Evolutionary conservation across 2,888 invertebrate species (phyloP).

Genomic region (Parnassius mnemosyne): DNA sequence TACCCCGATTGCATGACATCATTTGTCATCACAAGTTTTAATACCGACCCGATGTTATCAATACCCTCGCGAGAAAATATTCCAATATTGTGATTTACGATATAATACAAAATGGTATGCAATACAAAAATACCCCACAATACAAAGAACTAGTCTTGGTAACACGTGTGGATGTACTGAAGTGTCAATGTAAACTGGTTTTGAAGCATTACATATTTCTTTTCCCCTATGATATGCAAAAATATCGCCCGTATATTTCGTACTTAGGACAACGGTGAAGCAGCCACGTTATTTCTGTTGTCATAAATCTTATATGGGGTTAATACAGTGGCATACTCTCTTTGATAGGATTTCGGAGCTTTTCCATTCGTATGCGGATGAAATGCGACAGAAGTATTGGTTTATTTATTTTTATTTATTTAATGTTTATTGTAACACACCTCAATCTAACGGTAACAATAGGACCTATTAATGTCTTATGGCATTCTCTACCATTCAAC

Average conservation of each 20-base stretch:
- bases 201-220: conserved; percentile 59
- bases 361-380: not conserved
- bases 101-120: conserved; percentile 57
- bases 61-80: conserved; percentile 56
- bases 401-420: no score
- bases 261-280: conserved; percentile 57
- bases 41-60: conserved; percentile 60
- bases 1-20: conserved; percentile 46
- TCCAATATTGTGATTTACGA: conserved; percentile 76
- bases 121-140: conserved; percentile 31
- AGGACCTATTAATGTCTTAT: no score
- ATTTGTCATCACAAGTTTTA: conserved; percentile 73
- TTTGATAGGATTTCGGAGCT: conserved; percentile 40
- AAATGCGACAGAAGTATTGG: no score
- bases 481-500: no score
- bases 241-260: conserved; percentile 66
- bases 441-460: no score
- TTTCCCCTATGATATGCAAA: conserved; percentile 70
- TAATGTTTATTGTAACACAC: no score
- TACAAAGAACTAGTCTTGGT: not conserved
- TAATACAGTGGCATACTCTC: conserved; percentile 66
- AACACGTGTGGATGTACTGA: conserved; percentile 13
- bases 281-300: conserved; percentile 57
- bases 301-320: conserved; percentile 73
- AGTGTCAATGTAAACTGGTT: conserved; percentile 41